Evolutionary conservation across 2,888 invertebrate genomes (phyloP), one percentile per base, ranked within the genome.

Genomic region (Noctua janthina): DNA sequence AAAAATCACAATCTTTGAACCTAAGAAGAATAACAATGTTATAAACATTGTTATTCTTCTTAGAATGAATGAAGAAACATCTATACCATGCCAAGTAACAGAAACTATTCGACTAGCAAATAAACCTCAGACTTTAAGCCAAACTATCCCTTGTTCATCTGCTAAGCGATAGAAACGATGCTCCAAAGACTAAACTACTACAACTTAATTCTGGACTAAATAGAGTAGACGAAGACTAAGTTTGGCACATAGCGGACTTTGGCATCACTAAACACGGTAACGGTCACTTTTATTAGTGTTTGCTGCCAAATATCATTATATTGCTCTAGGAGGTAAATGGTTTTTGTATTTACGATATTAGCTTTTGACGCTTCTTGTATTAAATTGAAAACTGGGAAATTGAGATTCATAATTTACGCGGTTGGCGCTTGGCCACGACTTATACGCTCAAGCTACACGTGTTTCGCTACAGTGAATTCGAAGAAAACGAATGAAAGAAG

Each of bases 291-390:
- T 83, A 86, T 80, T 78, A 68, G 39, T 79, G 43, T 87, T 64
- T 77, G 79, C 64, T 88, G 83, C 88, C 88, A 87, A 87, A 82
- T 77, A 78, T 68, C 64, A 75, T 74, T 78, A 71, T 56, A 29
- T 70, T 54, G 66, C 73, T 70, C 64, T 73, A 56, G 54, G 66
- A 66, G 69, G 56, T 85, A 66, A 82, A 46, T n/a, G 64, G 86
- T 70, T 73, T 82, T 62, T 59, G 29, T 62, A 56, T 84, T 84
- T 56, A 83, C 56, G 54, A n/a, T 29, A 79, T 75, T 17, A 29
- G 6, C 46, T 35, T 66, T 74, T 23, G 46, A 54, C 39, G 10
- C 8, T 29, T n/a, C 11, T n/a, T 39, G 46, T 51, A 8, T 76
- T 10, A 76, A 56, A 66, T 83, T 76, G 29, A 79, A 64, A 79